Evolutionary conservation across 2,888 invertebrate species (phyloP), one percentile per base, ranked within the genome.

Genomic region (Timandra comae): DNA sequence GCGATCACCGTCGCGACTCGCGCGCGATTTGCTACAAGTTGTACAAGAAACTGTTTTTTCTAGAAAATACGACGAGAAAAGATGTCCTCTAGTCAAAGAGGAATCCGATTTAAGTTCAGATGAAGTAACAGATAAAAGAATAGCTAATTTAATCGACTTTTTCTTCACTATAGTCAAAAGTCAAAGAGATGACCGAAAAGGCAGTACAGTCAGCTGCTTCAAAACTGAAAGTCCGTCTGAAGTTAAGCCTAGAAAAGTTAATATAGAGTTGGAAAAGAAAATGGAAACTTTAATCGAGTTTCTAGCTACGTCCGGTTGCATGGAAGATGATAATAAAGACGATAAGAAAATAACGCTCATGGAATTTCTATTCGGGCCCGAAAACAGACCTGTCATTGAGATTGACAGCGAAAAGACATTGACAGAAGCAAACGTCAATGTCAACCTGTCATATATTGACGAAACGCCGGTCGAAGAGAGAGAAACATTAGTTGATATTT

Each of bases 241-340:
- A 16, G 56, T 57, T 8, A 40, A 66, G 12, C 77, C 80, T 0
- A 62, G 57, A 7, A 76, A 68, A 43, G 66, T 76, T 11, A 81
- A 85, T 38, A 67, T 71, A 0, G 85, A 82, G 16, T 54, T 85
- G 30, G 86, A 85, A 43, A 73, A 78, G 16, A 86, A 86, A 49
- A 85, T 86, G 82, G 86, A 86, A 36, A 86, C 86, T 0, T 44
- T 86, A 0, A 82, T 85, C 45, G 86, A 86, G 12, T 86, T 85
- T 38, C 38, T 86, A 44, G 84, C 84, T 0, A 78, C 76, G 0
- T 73, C 76, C 0, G 85, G 84, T 0, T 82, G 84, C 50, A 77
- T 80, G 61, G 77, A 81, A 16, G 67, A 69, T 23, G 67, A 75
- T 2, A 69, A 66, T 7, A 69, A 64, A 33, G 74, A 74, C 25